Base-by-base conservation (phyloP, 1,140 invertebrate genomes). In the Drosophila sp. region DNA sequence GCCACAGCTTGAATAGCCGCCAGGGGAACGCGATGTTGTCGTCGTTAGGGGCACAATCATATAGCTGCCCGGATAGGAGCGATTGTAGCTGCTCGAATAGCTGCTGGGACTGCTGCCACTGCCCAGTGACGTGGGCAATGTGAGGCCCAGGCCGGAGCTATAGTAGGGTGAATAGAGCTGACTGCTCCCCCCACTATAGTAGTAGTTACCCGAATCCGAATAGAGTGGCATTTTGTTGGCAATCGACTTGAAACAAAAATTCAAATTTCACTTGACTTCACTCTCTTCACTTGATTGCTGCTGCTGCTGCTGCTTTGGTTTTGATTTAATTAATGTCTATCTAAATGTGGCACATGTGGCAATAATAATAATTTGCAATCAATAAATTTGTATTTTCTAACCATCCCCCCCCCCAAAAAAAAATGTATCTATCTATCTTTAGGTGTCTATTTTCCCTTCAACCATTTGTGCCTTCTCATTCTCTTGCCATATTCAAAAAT, bases 111-210 rank as follows among this genome's bases (percentile, higher is more conserved):
- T 70, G 38, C 68, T 5, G 56, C 41, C 47, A 56, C 69, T 62
- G 40, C 44, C 44, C 23, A 50, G 23, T 10, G 38, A 38, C 65
- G 60, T 58, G 40, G 44, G 33, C 63, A 67, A n/a, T 5, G 67
- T 61, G 1, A 85, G 35, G 38, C 76, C 47, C 60, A 70, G 1
- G 1, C 93, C 93, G 11, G 83, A 65, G 94, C 94, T 94, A 47
- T 93, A 93, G 79, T 95, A 95, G 55, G 93, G 94, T 6, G 92
- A 81, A 30, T 93, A 92, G 23, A 93, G 80, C 35, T 93, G 92
- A n/a, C 91, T 91, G 73, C 93, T 92, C 56, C 93, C 90, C 35
- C 91, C 91, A 68, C 91, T 92, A 60, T 79, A 91, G 72, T 90
- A 91, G 65, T 91, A 91, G 41, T 91, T 90, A 29, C 72, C 71